These are phyloP conservation scores for Cheilosia impressa DNA, from an alignment of 2,888 invertebrate genomes.

Conservation along the genomic window DNA sequence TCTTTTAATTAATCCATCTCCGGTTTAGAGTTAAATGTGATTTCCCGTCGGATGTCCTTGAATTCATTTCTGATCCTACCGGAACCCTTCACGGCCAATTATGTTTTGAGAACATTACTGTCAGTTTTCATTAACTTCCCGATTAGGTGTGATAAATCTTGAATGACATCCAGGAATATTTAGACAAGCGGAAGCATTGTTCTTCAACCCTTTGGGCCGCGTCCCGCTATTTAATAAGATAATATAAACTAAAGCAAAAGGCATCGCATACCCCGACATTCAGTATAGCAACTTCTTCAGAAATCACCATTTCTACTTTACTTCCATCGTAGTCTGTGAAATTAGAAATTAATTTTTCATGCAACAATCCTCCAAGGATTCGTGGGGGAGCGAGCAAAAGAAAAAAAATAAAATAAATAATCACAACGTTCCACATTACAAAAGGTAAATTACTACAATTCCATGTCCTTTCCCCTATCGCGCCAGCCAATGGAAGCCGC, in stretches of 20 bases:
- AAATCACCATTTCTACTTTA: conserved; percentile 60
- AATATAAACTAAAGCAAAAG: background rate
- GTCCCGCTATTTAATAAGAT: conserved; percentile 12
- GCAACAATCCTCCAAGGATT: conserved; percentile 50
- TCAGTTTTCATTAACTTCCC: too few species aligned
- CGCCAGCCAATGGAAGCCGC: background rate
- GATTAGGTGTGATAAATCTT: too few species aligned
- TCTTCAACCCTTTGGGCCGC: too few species aligned
- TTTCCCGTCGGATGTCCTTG: too few species aligned
- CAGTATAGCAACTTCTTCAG: conserved; percentile 34
- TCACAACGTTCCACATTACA: background rate
- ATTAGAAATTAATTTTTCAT: conserved; percentile 74
- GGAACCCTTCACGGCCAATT: too few species aligned
- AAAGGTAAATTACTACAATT: conserved; percentile 17
- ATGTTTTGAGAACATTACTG: too few species aligned
- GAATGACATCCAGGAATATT: too few species aligned
- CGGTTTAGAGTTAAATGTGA: too few species aligned
- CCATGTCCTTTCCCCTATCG: conserved; percentile 1
- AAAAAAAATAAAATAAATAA: conserved; percentile 8
- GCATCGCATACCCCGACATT: background rate
- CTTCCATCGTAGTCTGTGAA: conserved; percentile 56
- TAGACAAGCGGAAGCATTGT: too few species aligned
- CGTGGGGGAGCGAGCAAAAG: background rate
- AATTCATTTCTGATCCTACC: too few species aligned
- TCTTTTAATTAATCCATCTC: too few species aligned